phyloP scores from a whole-genome alignment of 2,797 vertebrate genomes.

The Girardinus metallicus region DNA sequence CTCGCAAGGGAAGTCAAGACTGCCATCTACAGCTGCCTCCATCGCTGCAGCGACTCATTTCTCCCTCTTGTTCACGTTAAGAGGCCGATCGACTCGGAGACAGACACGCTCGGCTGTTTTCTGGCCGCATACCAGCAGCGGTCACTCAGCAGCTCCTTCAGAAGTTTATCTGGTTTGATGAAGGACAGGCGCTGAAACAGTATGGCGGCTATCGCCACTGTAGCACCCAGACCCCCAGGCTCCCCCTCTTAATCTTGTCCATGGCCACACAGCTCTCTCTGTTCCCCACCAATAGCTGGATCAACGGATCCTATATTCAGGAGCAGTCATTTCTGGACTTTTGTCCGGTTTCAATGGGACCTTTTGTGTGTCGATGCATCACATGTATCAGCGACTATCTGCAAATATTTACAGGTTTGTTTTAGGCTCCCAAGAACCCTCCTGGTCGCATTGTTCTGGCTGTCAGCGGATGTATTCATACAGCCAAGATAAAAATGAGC shows the following conservation, averaged over 20 bases:
- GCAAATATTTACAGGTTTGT: constrained; percentile 80
- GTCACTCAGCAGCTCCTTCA: constrained; percentile 85
- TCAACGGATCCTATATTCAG: constrained; percentile 63
- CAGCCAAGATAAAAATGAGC: constrained; percentile 53
- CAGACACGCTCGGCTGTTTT: constrained; percentile 78
- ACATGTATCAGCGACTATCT: constrained; percentile 70
- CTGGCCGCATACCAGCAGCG: constrained; percentile 78
- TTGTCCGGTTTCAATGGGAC: constrained; percentile 65
- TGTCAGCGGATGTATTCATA: constrained; percentile 65
- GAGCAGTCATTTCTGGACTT: constrained; percentile 63
- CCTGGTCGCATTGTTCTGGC: constrained; percentile 63
- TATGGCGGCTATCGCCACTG: constrained; percentile 72
- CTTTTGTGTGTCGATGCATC: constrained; percentile 62
- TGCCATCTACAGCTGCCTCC: constrained; percentile 93
- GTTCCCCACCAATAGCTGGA: constrained; percentile 64
- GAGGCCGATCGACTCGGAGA: constrained; percentile 80
- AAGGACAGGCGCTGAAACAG: constrained; percentile 78
- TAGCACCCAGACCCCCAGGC: constrained; percentile 45
- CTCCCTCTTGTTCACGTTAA: constrained; percentile 72
- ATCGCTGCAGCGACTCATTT: constrained; percentile 66
- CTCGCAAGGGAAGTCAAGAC: constrained; percentile 86
- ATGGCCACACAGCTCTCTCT: constrained; percentile 78
- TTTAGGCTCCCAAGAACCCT: constrained; percentile 65
- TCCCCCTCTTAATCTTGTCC: constrained; percentile 36
- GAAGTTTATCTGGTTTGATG: constrained; percentile 79